A percentile compares a stretch with the other conserved stretches of the same genome.
phyloP scores from a whole-genome alignment of 2,888 invertebrate genomes.

The Ophion ellenae region DNA sequence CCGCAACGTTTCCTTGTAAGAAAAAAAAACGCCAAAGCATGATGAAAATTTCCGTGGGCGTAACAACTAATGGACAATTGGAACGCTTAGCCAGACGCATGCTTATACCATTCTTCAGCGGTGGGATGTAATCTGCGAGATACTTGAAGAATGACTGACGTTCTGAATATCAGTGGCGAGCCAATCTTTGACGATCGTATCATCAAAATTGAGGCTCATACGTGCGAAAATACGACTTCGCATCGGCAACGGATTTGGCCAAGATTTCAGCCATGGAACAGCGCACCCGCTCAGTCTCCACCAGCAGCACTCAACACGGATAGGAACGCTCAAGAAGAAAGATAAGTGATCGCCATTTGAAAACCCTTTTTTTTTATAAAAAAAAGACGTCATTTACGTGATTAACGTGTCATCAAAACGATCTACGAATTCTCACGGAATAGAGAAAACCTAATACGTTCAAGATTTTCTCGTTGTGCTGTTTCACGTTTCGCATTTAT shows the following conservation, averaged over 20 bases:
- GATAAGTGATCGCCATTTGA: conserved; percentile 14
- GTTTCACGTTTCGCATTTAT: background rate
- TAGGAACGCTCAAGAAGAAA: background rate
- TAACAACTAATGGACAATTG: too few relatives aligned
- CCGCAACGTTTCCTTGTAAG: too few relatives aligned
- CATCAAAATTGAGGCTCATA: too few relatives aligned
- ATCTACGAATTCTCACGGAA: too few relatives aligned
- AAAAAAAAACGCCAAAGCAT: too few relatives aligned
- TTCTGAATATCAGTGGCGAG: too few relatives aligned
- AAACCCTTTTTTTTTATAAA: background rate
- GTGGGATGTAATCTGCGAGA: too few relatives aligned
- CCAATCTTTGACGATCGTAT: too few relatives aligned
- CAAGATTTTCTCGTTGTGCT: background rate
- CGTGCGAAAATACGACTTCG: background rate
- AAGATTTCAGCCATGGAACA: background rate
- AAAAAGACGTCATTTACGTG: background rate
- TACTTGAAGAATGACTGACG: too few relatives aligned
- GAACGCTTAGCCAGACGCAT: too few relatives aligned
- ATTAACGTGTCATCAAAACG: background rate
- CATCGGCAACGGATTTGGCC: background rate
- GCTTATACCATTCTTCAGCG: too few relatives aligned
- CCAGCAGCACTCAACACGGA: conserved; percentile 23
- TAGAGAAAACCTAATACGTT: background rate
- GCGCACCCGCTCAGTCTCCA: conserved; percentile 14
- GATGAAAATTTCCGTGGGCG: too few relatives aligned